These are phyloP conservation scores for Ataeniobius toweri DNA, from an alignment of 2,797 vertebrate species.

Conservation along the genomic window DNA sequence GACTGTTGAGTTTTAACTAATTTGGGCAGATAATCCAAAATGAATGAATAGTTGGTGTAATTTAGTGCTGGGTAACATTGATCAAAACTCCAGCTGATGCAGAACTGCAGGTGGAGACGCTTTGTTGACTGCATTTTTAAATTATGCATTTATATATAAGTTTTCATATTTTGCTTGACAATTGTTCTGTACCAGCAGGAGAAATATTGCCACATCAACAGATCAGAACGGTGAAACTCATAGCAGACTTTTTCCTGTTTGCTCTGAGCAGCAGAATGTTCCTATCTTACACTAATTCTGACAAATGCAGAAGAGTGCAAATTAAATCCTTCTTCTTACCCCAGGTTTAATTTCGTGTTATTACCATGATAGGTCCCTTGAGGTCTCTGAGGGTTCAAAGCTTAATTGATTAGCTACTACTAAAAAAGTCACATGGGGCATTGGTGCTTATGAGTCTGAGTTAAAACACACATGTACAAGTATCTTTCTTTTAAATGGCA, in stretches of 20 bases:
- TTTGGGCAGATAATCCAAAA: neutral
- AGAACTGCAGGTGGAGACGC: neutral
- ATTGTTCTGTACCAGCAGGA: neutral
- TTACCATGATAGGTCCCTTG: slow-evolving; percentile 11
- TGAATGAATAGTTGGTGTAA: neutral
- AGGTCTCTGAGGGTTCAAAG: slow-evolving; percentile 18
- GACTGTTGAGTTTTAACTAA: neutral
- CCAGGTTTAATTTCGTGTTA: slow-evolving; percentile 19
- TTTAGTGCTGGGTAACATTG: neutral
- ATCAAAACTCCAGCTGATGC: neutral
- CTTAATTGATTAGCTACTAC: slow-evolving; percentile 37
- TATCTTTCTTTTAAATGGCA: neutral
- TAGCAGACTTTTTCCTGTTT: slow-evolving; percentile 17
- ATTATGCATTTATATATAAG: neutral
- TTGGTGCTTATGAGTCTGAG: neutral
- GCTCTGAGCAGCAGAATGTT: slow-evolving; percentile 22
- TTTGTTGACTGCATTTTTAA: slow-evolving; percentile 10
- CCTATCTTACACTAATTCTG: slow-evolving; percentile 42
- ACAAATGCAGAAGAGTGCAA: slow-evolving; percentile 25
- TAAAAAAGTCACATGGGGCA: slow-evolving; percentile 16
- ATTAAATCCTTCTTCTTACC: slow-evolving; percentile 7
- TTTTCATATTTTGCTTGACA: neutral
- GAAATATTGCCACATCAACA: slow-evolving; percentile 30
- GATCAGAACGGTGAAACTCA: neutral
- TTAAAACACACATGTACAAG: neutral